Conservation (phyloP, 2,113 vertebrate genomes). For the Calyptomena viridis region DNA sequence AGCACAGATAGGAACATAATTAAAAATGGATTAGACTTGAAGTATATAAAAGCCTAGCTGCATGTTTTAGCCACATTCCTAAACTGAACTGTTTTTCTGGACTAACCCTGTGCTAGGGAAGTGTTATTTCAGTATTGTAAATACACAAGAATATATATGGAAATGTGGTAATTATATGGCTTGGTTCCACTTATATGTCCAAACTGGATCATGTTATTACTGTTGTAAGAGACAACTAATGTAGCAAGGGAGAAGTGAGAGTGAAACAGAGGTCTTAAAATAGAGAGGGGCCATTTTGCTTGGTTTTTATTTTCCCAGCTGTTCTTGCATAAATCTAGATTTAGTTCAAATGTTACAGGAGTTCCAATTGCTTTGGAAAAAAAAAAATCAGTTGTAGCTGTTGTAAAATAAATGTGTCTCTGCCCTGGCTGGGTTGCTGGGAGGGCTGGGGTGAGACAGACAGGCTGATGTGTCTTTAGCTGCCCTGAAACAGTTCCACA, state of each 20-base stretch:
- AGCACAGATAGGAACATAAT: background rate
- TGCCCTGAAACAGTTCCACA: conserved; percentile 9
- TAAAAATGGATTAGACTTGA: background rate
- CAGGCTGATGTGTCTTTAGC: background rate
- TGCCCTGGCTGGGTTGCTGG: background rate
- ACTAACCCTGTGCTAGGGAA: background rate
- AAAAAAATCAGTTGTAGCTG: background rate
- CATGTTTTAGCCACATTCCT: background rate
- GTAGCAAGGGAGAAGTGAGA: conserved; percentile 7
- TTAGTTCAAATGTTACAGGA: conserved; percentile 8
- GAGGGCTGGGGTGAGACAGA: background rate
- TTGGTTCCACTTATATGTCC: conserved; percentile 2
- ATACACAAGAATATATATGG: background rate
- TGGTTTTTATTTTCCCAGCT: background rate
- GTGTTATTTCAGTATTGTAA: conserved; percentile 14
- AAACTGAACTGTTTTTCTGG: background rate
- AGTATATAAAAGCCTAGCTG: background rate
- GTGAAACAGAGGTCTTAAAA: conserved; percentile 9
- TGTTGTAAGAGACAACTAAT: conserved; percentile 12
- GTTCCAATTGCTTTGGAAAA: background rate
- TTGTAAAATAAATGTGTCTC: conserved; percentile 3
- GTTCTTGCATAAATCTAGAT: conserved; percentile 29
- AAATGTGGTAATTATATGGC: conserved; percentile 37
- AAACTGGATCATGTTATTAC: background rate
- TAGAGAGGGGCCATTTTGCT: background rate